Base-by-base conservation (phyloP, 2,113 vertebrate species). In the Herpetotheres cachinnans region DNA sequence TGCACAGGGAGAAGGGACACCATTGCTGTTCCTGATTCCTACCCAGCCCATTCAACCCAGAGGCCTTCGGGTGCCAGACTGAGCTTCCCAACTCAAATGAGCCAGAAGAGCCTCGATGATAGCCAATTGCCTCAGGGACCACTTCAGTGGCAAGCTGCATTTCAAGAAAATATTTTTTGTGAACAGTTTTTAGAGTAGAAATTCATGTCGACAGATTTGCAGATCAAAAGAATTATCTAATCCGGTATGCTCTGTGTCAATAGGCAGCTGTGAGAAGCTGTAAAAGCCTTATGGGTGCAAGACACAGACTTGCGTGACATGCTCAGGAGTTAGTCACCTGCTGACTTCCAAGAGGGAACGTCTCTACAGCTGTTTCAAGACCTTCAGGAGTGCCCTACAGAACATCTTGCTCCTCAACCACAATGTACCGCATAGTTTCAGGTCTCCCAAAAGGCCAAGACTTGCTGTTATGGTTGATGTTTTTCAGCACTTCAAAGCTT, bases 401-500 rank as follows among this genome's bases (percentile, higher is more conserved):
- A 40, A 62, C 1, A 2, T 13, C 65, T 72, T 67, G 22, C 52
- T 59, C 26, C 70, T 69, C 79, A 79, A 6, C n/a, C 67, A 62
- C 40, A n/a, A 17, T 2, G 16, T 11, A 56, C 13, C 44, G 61
- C 7, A 2, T 16, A 13, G n/a, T 47, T 73, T 44, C 42, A 70
- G 18, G 25, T 49, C 74, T 58, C 85, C 42, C 38, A 38, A 73
- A 61, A 94, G n/a, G 46, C 58, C 67, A 78, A 46, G 46, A 44
- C 22, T 40, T 59, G 32, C 46, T 88, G 44, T 61, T 54, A 34
- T 2, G 16, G 8, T 80, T 66, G 36, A n/a, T 77, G 32, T 52
- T 84, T 69, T 90, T 88, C 71, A 94, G 54, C 58, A 65, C 66
- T 91, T 91, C 82, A 80, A 86, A 95, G 71, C 46, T 7, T 82